Base-by-base conservation (phyloP, 1,140 invertebrate species). In the Calliopsis andreniformis region DNA sequence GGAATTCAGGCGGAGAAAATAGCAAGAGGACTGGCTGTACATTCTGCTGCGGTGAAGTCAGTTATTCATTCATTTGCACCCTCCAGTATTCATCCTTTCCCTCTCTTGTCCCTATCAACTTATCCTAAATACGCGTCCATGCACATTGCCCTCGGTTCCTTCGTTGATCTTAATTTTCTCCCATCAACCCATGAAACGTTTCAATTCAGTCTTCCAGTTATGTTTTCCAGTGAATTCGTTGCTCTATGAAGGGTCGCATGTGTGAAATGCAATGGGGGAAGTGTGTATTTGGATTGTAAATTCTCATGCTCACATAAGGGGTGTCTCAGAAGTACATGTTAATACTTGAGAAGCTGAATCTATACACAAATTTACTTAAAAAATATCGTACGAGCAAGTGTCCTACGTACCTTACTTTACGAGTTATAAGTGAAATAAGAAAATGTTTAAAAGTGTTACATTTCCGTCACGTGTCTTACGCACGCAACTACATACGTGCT, bases 11-110 rank as follows among this genome's bases (percentile, higher is more conserved):
- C n/a, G 20, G 42, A 64, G 70, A 78, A 76, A 71, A 66, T 67
- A 35, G 49, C 39, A 61, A 47, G 28, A 67, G 62, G 61, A 30
- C 64, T 66, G 78, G 72, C 71, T 76, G 79, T 79, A 83, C 78
- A 76, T 83, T 86, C 67, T 75, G 70, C 70, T 77, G 84, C 70
- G 81, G 87, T 89, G 83, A 80, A 85, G 79, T 86, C 84, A 83
- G 78, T 87, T 87, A 78, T 86, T 86, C 87, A 86, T 85, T 87
- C 86, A 85, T 88, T 88, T 89, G 76, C 87, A 82, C 79, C 87
- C 86, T 80, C 85, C 80, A 85, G 86, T 86, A 85, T 86, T 86
- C 80, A 73, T 30, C 71, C 61, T 47, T 45, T 63, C 49, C 49
- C 28, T 42, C 32, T 7, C 32, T 25, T 0, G n/a, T 25, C 25